phyloP scores from a whole-genome alignment of 2,797 vertebrate genomes.

The Pseudocheirus occidentalis region DNA sequence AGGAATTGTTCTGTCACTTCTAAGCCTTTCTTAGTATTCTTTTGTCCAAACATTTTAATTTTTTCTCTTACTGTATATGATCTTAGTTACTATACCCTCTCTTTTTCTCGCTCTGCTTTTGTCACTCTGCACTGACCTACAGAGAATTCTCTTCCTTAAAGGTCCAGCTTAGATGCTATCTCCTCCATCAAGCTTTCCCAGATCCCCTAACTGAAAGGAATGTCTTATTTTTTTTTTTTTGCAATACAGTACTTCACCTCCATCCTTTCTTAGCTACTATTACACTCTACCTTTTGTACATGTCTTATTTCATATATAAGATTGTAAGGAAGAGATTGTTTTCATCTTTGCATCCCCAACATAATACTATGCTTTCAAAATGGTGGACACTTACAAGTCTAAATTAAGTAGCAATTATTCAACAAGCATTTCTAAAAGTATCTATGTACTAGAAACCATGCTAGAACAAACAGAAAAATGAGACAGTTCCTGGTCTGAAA shows the following conservation, averaged over 20 bases:
- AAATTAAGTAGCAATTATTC: not conserved
- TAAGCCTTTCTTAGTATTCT: not conserved
- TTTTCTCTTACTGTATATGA: not conserved
- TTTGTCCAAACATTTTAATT: not conserved
- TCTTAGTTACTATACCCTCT: not conserved
- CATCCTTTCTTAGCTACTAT: not conserved
- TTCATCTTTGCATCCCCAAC: not conserved
- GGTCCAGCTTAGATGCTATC: not conserved
- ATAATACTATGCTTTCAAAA: not conserved
- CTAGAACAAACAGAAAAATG: not conserved
- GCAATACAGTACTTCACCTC: not conserved
- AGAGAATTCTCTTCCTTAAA: not conserved
- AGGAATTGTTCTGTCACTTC: not conserved
- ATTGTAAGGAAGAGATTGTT: not conserved
- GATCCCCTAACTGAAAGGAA: not conserved
- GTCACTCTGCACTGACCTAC: not conserved
- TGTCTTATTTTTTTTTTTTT: not conserved
- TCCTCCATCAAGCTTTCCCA: not conserved
- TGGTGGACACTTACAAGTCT: not conserved
- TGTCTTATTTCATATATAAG: not conserved
- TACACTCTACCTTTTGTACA: not conserved
- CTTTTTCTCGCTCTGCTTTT: not conserved
- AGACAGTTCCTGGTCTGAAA: not conserved
- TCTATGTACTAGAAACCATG: not conserved
- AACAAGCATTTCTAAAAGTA: not conserved